Evolutionary conservation across 2,113 vertebrate genomes (phyloP), one percentile per base, ranked within the genome.

Genomic region (Spilogale gracilis): DNA sequence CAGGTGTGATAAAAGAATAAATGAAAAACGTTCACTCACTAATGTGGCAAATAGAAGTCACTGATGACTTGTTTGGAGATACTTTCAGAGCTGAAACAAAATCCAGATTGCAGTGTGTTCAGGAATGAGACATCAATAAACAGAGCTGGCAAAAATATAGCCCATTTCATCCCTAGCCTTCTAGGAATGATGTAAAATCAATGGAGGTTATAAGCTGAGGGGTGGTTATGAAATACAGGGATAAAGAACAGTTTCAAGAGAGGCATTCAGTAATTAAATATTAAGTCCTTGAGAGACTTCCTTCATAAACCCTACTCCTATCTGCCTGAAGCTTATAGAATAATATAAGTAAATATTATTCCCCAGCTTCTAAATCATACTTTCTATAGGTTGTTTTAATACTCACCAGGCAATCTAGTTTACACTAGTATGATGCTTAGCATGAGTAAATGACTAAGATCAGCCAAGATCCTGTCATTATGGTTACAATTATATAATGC

Each of bases 401-500:
- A 94, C 50, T 81, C 30, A 90, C 43, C 16, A 92, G 58, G 32
- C 25, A 95, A 89, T 85, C 45, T 56, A 94, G 54, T 91, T 78
- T 63, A 93, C 2, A 91, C 9, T 38, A 52, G 48, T 32, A 80
- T 61, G 11, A 11, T 92, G 54, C 54, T 96, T 94, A 89, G 48
- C 30, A 65, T 78, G 48, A 79, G 9, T 50, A 18, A 91, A 95
- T 25, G 50, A 58, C 30, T 91, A 81, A 82, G 14, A 84, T 65
- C 21, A 54, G 45, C n/a, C 45, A 92, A 85, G 38, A 83, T 27
- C 16, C 13, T 89, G 43, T 9, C 52, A 79, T 60, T 63, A 58
- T n/a, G 54, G 12, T 95, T 82, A 83, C 16, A 82, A 60, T 17
- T 56, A 48, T 20, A 74, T 73, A 94, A 83, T 14, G 3, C 3